A percentile compares a stretch with the other conserved stretches of the same genome.
Conservation (phyloP, 2,888 invertebrate genomes). For the Polymixis flavicincta region DNA sequence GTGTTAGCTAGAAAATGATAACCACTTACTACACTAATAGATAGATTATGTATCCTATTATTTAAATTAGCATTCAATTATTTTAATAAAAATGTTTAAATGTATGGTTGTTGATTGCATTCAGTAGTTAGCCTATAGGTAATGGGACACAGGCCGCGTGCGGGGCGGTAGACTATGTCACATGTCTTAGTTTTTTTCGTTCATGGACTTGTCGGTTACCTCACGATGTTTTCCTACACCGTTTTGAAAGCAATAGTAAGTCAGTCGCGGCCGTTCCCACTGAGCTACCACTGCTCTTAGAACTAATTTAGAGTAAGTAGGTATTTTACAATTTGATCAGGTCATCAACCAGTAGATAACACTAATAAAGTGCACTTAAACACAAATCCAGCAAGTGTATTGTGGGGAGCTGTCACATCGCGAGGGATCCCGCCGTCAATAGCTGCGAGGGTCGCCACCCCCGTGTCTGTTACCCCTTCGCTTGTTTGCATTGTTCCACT, state of each 20-base stretch:
- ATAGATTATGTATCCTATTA: slow-evolving; percentile 26
- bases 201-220: too few relatives aligned
- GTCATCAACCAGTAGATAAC: slow-evolving; percentile 67
- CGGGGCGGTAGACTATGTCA: too few relatives aligned
- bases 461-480: slow-evolving; percentile 85
- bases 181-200: too few relatives aligned
- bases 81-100: slow-evolving; percentile 16
- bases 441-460: slow-evolving; percentile 82
- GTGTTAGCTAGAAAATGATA: background rate
- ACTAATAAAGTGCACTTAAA: slow-evolving; percentile 80
- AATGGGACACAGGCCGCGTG: too few relatives aligned
- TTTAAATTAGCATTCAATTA: slow-evolving; percentile 28
- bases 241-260: too few relatives aligned
- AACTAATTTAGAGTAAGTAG: slow-evolving; percentile 35
- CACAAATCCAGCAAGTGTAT: slow-evolving; percentile 77
- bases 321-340: slow-evolving; percentile 41
- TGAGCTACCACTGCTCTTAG: too few relatives aligned
- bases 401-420: slow-evolving; percentile 80
- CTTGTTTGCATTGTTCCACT: slow-evolving; percentile 87
- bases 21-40: slow-evolving; percentile 4
- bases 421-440: slow-evolving; percentile 79
- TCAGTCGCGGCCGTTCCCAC: too few relatives aligned
- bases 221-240: too few relatives aligned
- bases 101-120: slow-evolving; percentile 13
- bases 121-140: background rate